Percentiles rank a stretch among this genome's conserved stretches.
phyloP scores from a whole-genome alignment of 2,888 invertebrate genomes.

The Ormyrus pomaceus region DNA sequence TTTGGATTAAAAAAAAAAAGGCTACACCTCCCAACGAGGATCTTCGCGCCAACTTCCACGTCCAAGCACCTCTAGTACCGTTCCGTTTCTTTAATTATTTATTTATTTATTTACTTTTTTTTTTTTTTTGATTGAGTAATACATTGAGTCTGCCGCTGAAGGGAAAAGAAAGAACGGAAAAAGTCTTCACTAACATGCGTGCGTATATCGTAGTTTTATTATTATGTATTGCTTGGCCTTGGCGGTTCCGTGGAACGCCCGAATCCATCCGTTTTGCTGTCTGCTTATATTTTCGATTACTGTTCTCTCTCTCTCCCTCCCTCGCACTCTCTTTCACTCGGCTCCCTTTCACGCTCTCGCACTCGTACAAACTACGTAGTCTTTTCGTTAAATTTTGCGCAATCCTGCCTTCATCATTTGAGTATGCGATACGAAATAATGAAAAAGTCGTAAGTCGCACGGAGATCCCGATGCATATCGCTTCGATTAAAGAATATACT shows the following conservation, averaged over 20 bases:
- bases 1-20: neutral
- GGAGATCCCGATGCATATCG: conserved; percentile 16
- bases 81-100: conserved; percentile 14
- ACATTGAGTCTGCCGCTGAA: conserved; percentile 15
- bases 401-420: conserved; percentile 4
- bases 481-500: conserved; percentile 35
- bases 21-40: conserved; percentile 16
- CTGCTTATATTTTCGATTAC: conserved; percentile 52
- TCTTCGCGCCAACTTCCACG: neutral
- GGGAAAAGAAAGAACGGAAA: conserved; percentile 36
- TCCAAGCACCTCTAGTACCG: conserved; percentile 52
- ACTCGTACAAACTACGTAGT: conserved; percentile 41
- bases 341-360: conserved; percentile 4
- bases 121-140: no score
- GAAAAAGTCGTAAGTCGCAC: conserved; percentile 26
- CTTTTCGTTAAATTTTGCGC: conserved; percentile 13
- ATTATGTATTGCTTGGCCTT: conserved; percentile 58
- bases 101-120: conserved; percentile 19
- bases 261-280: conserved; percentile 63
- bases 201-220: conserved; percentile 35
- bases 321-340: conserved; percentile 9
- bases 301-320: conserved; percentile 18
- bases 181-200: conserved; percentile 37
- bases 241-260: conserved; percentile 61
- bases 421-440: conserved; percentile 27